These are phyloP conservation scores for Ibidorhyncha struthersii DNA, from an alignment of 2,113 vertebrate species.

Conservation along the genomic window DNA sequence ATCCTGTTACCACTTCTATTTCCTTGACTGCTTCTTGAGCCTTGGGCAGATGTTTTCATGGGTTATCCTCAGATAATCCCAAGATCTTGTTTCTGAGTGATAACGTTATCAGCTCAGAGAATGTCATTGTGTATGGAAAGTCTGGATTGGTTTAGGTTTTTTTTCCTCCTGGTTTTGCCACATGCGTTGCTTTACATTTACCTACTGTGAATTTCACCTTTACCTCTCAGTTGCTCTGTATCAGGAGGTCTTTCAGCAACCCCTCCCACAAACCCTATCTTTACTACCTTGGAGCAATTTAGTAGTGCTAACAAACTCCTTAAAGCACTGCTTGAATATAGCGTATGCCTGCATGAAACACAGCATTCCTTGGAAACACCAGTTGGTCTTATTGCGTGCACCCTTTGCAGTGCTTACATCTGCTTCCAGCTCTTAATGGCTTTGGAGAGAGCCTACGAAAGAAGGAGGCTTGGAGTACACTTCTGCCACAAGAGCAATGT, in stretches of 20 bases:
- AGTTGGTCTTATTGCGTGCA: accelerated
- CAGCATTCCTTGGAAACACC: background rate
- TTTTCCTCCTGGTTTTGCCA: background rate
- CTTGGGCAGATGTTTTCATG: background rate
- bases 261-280: background rate
- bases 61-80: background rate
- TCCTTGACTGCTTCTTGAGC: background rate
- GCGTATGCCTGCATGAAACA: accelerated
- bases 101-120: background rate
- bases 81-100: background rate
- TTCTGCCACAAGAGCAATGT: background rate
- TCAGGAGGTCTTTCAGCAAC: background rate
- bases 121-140: background rate
- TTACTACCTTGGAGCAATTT: background rate
- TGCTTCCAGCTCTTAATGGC: background rate
- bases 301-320: background rate
- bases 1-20: background rate
- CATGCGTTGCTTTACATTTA: background rate
- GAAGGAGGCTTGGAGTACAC: background rate
- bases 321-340: background rate
- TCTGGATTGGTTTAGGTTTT: background rate
- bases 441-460: background rate
- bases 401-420: background rate
- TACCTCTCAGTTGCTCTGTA: background rate
- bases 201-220: background rate